Evolutionary conservation across 2,888 invertebrate species (phyloP), one percentile per base, ranked within the genome.

Genomic region (Leptinotarsa peninsularis): DNA sequence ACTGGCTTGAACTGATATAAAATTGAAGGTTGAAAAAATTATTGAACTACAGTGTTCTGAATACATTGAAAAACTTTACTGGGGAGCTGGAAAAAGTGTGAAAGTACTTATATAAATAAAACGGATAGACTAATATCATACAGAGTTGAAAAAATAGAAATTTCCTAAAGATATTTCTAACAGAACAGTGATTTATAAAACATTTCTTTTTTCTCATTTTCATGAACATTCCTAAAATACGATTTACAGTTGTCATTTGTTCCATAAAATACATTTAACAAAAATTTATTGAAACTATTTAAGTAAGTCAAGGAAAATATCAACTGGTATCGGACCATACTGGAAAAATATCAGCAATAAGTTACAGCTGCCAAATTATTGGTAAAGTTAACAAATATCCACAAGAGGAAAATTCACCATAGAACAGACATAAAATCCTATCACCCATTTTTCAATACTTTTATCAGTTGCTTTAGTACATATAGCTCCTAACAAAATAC

Each of bases 221-320:
- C 58, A 58, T 58, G 58, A 23, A 58, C 67, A 58, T 49, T 66
- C 71, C 23, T 58, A 58, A 58, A 58, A 71, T 63, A 63, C 33
- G 56, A 72, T 66, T 70, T 66, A 69, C 75, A 77, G 33, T 50
- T 71, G 72, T 74, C 58, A 63, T 66, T 76, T 74, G 66, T 69
- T 75, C 58, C 71, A 76, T 72, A 74, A 52, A 71, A 27, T 75
- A 75, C 63, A 76, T 63, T 63, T 13, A 72, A 72, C 73, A 76
- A 54, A 74, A 78, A 78, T 71, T 71, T 74, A 78, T 78, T 78
- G 78, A 74, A 78, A 74, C 77, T 75, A 75, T 73, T 77, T 43
- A 75, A 75, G 72, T 63, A 75, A 63, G 72, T 76, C 76, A 66
- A 72, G 58, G 49, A 72, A 71, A 74, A 72, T 63, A 63, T 63